A percentile compares a stretch with the other conserved stretches of the same genome.
These are phyloP conservation scores for Cataglyphis livida DNA, from an alignment of 2,888 invertebrate species.

Conservation along the genomic window DNA sequence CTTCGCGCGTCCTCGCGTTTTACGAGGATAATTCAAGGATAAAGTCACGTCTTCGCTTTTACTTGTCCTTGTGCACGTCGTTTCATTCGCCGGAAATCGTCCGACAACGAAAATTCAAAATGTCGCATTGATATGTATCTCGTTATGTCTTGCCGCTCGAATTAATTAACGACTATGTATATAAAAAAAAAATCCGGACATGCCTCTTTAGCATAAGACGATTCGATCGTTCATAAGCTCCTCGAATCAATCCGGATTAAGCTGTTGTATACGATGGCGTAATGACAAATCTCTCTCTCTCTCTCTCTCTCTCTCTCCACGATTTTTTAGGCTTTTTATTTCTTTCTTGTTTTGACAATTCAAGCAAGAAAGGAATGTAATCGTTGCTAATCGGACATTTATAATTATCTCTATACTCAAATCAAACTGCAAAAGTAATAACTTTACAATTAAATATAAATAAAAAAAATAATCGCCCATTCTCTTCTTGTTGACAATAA, in stretches of 20 bases:
- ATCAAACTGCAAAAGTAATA: neutral
- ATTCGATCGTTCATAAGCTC: slow-evolving; percentile 40
- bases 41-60: slow-evolving; percentile 3
- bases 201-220: neutral
- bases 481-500: neutral
- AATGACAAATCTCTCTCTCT: slow-evolving; percentile 43
- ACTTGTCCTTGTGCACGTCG: slow-evolving; percentile 21
- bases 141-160: slow-evolving; percentile 15
- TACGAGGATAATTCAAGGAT: slow-evolving; percentile 38
- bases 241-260: slow-evolving; percentile 49
- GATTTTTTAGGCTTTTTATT: slow-evolving; percentile 36
- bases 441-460: neutral
- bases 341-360: neutral
- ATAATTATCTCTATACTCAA: neutral
- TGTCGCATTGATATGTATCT: slow-evolving; percentile 31
- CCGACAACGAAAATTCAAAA: slow-evolving; percentile 21
- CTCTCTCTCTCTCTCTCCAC: slow-evolving; percentile 51
- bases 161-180: slow-evolving; percentile 47
- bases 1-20: slow-evolving; percentile 8
- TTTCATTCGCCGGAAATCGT: neutral
- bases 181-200: neutral
- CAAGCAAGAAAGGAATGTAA: neutral
- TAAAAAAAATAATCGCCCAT: neutral
- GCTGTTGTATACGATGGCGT: slow-evolving; percentile 28
- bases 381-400: slow-evolving; percentile 18